These are phyloP conservation scores for Corvus moneduloides DNA, from an alignment of 2,113 vertebrate genomes.

Conservation along the genomic window DNA sequence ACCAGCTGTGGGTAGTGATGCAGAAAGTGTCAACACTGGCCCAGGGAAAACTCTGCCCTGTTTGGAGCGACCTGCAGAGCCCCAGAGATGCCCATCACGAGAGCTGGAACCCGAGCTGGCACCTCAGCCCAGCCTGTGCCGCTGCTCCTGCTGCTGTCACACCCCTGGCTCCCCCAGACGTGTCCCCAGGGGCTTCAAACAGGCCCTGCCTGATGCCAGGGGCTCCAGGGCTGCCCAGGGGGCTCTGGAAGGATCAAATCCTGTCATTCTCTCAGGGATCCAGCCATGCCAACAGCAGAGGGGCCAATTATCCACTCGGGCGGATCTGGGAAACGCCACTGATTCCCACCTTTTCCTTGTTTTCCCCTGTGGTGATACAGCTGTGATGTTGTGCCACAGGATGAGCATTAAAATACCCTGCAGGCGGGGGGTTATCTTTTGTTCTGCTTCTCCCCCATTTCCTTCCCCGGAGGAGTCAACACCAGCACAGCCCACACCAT, in stretches of 20 bases:
- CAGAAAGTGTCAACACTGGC: neutral
- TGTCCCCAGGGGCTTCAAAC: neutral
- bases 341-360: neutral
- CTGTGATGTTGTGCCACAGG: rapidly evolving
- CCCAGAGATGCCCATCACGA: neutral
- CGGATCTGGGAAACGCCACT: rapidly evolving
- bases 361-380: neutral
- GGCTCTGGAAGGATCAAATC: neutral
- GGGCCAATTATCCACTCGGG: rapidly evolving
- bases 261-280: neutral
- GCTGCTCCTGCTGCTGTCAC: neutral
- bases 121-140: rapidly evolving
- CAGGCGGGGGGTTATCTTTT: neutral
- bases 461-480: rapidly evolving
- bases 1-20: neutral
- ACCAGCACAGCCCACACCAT: rapidly evolving
- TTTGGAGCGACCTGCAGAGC: neutral
- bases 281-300: rapidly evolving
- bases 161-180: neutral
- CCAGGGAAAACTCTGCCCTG: neutral
- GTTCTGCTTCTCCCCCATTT: neutral
- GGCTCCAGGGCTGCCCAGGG: neutral
- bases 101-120: neutral
- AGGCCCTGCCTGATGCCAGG: neutral
- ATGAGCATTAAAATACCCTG: neutral